Evolutionary conservation across 2,888 invertebrate species (phyloP).

Genomic region (Philaethria dido): DNA sequence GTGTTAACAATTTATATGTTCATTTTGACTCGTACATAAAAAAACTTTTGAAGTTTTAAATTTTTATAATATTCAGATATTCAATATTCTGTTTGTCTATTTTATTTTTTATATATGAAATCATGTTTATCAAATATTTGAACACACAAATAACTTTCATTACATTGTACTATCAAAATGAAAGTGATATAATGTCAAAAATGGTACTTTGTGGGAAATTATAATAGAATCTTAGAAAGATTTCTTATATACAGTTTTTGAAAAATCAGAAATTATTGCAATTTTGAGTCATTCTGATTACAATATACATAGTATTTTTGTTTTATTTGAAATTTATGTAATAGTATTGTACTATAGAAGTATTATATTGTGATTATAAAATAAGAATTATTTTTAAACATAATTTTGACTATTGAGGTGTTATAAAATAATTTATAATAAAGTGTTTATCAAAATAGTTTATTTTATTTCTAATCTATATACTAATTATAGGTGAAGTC

Average conservation of each 20-base stretch:
- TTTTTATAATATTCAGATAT: slow-evolving; percentile 58
- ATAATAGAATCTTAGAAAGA: background rate
- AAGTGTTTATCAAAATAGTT: slow-evolving; percentile 19
- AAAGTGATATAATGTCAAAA: background rate
- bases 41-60: slow-evolving; percentile 46
- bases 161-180: background rate
- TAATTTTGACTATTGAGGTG: slow-evolving; percentile 45
- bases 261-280: background rate
- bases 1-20: background rate
- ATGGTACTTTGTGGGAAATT: background rate
- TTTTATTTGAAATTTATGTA: background rate
- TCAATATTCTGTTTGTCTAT: background rate
- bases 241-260: no score
- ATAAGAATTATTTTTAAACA: slow-evolving; percentile 32
- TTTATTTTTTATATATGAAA: background rate
- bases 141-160: background rate
- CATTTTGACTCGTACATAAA: background rate
- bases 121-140: background rate
- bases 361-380: slow-evolving; percentile 60
- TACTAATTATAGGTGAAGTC: no score
- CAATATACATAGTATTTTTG: background rate
- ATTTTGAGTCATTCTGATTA: background rate
- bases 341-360: slow-evolving; percentile 49
- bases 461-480: slow-evolving; percentile 8
- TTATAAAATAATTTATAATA: slow-evolving; percentile 42